Conservation (phyloP, 2,797 vertebrate genomes). For the Urosaurus nigricauda region DNA sequence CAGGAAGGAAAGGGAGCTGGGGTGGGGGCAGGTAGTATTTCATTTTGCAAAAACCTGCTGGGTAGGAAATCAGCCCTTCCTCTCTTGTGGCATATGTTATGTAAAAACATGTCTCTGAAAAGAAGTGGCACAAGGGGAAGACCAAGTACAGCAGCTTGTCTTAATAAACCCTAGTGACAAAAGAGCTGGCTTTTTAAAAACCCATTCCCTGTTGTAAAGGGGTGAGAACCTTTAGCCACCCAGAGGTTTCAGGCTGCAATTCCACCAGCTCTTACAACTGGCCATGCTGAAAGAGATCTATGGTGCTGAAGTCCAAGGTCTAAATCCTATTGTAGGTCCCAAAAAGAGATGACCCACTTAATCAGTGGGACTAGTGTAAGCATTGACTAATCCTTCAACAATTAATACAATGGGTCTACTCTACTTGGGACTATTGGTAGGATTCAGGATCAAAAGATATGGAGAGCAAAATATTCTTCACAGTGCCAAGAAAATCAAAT, state of each 20-base stretch:
- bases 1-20: conserved; percentile 57
- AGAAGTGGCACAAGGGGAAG: background rate
- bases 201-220: background rate
- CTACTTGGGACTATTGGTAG: no score
- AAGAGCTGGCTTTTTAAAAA: background rate
- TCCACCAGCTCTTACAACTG: background rate
- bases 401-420: no score
- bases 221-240: background rate
- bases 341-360: no score
- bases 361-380: no score
- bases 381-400: no score
- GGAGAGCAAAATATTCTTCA: background rate
- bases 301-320: background rate
- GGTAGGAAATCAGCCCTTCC: background rate
- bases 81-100: background rate
- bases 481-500: background rate
- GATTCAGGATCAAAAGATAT: no score
- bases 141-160: background rate
- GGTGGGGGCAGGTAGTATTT: conserved; percentile 54
- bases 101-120: background rate
- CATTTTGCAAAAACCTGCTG: conserved; percentile 58
- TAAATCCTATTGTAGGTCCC: no score
- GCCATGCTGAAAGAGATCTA: background rate
- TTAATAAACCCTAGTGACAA: background rate
- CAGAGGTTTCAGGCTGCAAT: background rate